These are phyloP conservation scores for Drosophila sordidula DNA, from an alignment of 2,888 invertebrate genomes.

Conservation along the genomic window DNA sequence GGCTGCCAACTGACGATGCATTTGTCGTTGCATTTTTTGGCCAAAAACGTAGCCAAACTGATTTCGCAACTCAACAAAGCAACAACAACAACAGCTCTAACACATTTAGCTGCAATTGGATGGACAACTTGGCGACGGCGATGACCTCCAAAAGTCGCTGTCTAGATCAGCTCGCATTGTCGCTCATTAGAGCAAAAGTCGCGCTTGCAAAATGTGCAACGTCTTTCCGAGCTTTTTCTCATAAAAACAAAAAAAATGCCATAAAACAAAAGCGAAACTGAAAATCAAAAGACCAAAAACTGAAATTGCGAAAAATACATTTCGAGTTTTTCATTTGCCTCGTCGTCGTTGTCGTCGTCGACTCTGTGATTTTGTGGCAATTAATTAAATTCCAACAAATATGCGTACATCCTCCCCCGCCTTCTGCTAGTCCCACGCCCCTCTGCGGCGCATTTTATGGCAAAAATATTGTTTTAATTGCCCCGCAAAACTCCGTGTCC, in stretches of 20 bases:
- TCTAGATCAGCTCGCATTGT: slow-evolving; percentile 56
- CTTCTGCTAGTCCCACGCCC: slow-evolving; percentile 16
- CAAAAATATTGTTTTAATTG: slow-evolving; percentile 68
- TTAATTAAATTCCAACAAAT: slow-evolving; percentile 75
- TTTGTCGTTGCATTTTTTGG: slow-evolving; percentile 66
- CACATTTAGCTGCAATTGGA: slow-evolving; percentile 68
- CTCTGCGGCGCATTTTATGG: not conserved
- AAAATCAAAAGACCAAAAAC: slow-evolving; percentile 25
- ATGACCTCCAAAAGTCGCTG: slow-evolving; percentile 73
- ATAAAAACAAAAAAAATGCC: slow-evolving; percentile 28
- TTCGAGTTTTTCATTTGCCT: slow-evolving; percentile 53
- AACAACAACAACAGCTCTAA: slow-evolving; percentile 49
- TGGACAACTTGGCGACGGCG: slow-evolving; percentile 69
- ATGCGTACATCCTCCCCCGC: slow-evolving; percentile 60
- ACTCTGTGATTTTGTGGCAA: slow-evolving; percentile 71
- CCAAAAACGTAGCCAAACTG: slow-evolving; percentile 65
- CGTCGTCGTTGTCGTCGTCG: slow-evolving; percentile 30
- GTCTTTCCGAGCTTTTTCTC: slow-evolving; percentile 69
- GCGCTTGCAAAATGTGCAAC: slow-evolving; percentile 70
- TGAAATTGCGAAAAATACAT: slow-evolving; percentile 66
- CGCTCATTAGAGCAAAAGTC: slow-evolving; percentile 75
- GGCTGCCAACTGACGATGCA: slow-evolving; percentile 62
- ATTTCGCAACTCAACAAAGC: slow-evolving; percentile 65
- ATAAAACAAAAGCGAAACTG: slow-evolving; percentile 7
- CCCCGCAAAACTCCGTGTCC: slow-evolving; percentile 14